Conservation (phyloP, 2,797 vertebrate genomes). For the Adelosebastes latens region DNA sequence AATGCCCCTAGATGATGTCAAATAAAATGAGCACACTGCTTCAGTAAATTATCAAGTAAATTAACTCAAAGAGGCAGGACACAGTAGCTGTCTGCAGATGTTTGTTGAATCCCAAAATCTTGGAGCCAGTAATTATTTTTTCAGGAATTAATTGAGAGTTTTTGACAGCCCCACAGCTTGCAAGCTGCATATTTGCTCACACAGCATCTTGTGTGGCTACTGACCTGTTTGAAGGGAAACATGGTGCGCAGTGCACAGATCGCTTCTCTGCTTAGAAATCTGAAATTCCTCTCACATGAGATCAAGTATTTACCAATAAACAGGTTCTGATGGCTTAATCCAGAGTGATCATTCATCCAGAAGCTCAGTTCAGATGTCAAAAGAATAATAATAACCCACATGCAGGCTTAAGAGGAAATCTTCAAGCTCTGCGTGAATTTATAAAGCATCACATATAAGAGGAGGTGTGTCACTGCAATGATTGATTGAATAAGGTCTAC, state of each 20-base stretch:
- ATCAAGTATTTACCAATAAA: slow-evolving; percentile 9
- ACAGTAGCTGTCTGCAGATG: not conserved
- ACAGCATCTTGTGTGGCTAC: slow-evolving; percentile 8
- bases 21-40: not conserved
- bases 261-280: slow-evolving; percentile 15
- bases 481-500: slow-evolving; percentile 21
- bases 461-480: slow-evolving; percentile 1
- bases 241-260: not conserved
- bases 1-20: slow-evolving; percentile 19
- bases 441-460: not conserved
- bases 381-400: not conserved
- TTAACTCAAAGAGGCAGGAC: not conserved
- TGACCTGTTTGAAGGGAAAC: slow-evolving; percentile 9
- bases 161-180: not conserved
- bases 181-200: not conserved
- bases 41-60: not conserved
- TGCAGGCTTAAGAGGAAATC: not conserved
- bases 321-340: slow-evolving; percentile 7
- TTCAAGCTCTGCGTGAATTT: not conserved
- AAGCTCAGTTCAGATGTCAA: not conserved
- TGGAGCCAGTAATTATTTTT: not conserved
- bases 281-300: not conserved
- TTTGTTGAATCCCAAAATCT: not conserved
- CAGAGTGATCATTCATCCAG: not conserved
- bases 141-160: slow-evolving; percentile 1